Evolutionary conservation across 2,113 vertebrate species (phyloP), one percentile per base, ranked within the genome.

Genomic region (Phrynosoma blainvillii): DNA sequence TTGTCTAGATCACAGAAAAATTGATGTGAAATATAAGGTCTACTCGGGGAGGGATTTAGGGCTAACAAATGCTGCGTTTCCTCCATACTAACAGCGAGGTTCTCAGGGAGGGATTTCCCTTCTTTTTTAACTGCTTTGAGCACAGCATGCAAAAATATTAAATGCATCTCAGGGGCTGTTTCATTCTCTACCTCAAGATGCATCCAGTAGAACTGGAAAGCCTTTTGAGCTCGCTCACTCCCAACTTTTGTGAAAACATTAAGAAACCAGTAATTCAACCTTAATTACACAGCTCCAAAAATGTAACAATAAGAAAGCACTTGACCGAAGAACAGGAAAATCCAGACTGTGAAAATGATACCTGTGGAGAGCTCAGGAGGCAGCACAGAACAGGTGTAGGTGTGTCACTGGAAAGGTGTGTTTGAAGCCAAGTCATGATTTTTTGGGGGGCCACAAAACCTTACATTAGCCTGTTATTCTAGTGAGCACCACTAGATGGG

Each of bases 401-500:
- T 36, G 76, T 86, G 62, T 25, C 3, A 42, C 84, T 25, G 65
- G 16, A 62, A 47, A 32, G 32, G 18, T 62, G 36, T 10, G 20
- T 62, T 84, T 75, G 87, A 82, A 85, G 16, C 16, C 2, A 7
- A 1, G 36, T 36, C 27, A 32, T 16, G 1, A 3, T 13, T 8
- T 36, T 12, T 40, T 62, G 21, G 3, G 21, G 4, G 47, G 12
- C 12, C 2, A 42, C 25, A 6, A 1, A 25, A 12, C 30, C 8
- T 2, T 10, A 10, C 54, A 30, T 32, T 73, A 16, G 12, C 70
- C 30, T 68, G 81, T 30, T 13, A 10, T 81, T 47, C 54, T 40
- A 21, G 3, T 36, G 2, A 11, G 7, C 25, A 18, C 77, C 94
- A 93, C 94, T 91, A 96, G 94, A 90, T 95, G 94, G 95, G 89